These are phyloP conservation scores for Endotricha flammealis DNA, from an alignment of 2,888 invertebrate species.

Conservation along the genomic window DNA sequence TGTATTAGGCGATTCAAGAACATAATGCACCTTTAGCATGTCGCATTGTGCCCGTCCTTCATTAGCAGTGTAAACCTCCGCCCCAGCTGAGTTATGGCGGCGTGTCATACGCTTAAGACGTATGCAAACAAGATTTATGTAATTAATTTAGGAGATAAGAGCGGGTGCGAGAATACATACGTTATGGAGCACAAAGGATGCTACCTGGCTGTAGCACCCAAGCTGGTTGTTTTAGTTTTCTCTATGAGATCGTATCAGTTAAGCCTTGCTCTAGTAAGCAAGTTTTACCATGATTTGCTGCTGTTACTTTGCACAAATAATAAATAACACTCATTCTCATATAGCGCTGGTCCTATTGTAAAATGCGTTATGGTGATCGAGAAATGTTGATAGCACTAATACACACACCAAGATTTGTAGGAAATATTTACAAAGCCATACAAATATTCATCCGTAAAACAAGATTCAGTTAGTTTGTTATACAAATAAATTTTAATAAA, in stretches of 20 bases:
- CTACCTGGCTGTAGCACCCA: conserved; percentile 31
- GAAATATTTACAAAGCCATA: too few species aligned
- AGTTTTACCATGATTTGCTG: too few species aligned
- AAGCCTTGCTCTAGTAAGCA: not conserved
- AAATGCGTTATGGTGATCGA: too few species aligned
- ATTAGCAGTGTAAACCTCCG: conserved; percentile 68
- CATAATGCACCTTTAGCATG: conserved; percentile 24
- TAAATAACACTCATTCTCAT: too few species aligned
- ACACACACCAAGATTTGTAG: too few species aligned
- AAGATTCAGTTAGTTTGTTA: too few species aligned
- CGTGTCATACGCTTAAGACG: conserved; percentile 76
- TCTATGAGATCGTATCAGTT: conserved; percentile 17
- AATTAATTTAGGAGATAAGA: conserved; percentile 78
- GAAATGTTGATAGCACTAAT: too few species aligned
- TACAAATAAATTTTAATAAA: too few species aligned
- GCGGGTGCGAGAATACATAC: conserved; percentile 59
- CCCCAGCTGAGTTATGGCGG: conserved; percentile 69
- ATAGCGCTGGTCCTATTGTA: too few species aligned
- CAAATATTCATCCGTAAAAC: too few species aligned
- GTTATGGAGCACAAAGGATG: conserved; percentile 58
- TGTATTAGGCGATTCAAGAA: conserved; percentile 6
- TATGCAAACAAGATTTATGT: conserved; percentile 78
- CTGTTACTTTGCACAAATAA: too few species aligned
- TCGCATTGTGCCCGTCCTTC: conserved; percentile 58
- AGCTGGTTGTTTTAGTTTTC: conserved; percentile 25